Percentiles rank a stretch among this genome's conserved stretches.
Conservation (phyloP, 2,113 vertebrate genomes). For the Myiagra hebetior region DNA sequence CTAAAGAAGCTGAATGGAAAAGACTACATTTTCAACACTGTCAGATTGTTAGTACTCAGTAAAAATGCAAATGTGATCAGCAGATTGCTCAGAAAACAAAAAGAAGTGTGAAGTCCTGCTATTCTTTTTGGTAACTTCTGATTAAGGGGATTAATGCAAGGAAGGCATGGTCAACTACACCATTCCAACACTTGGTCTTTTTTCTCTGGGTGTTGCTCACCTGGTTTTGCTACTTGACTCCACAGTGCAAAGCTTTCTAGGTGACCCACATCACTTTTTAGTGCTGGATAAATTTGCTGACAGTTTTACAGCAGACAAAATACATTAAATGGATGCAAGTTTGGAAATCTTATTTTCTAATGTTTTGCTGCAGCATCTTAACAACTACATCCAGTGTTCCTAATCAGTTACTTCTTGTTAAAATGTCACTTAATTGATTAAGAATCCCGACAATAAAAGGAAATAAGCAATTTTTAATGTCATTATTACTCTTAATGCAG, state of each 20-base stretch:
- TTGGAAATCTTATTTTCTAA: neutral
- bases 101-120: neutral
- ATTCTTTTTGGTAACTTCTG: neutral
- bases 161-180: neutral
- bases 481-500: neutral
- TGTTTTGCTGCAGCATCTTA: neutral
- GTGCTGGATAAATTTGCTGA: neutral
- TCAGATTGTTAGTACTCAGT: neutral
- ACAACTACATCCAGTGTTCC: neutral
- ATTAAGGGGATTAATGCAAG: neutral
- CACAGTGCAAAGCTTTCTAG: neutral
- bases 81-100: neutral
- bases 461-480: neutral
- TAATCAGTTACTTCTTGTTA: neutral
- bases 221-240: neutral
- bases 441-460: neutral
- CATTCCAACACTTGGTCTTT: neutral
- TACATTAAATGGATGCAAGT: neutral
- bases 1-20: neutral
- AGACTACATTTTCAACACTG: neutral
- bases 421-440: neutral
- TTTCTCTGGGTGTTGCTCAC: neutral
- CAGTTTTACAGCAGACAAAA: neutral
- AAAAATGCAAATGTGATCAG: neutral
- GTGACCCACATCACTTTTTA: neutral